Base-by-base conservation (phyloP, 2,888 invertebrate species). In the Lasiommata megera region DNA sequence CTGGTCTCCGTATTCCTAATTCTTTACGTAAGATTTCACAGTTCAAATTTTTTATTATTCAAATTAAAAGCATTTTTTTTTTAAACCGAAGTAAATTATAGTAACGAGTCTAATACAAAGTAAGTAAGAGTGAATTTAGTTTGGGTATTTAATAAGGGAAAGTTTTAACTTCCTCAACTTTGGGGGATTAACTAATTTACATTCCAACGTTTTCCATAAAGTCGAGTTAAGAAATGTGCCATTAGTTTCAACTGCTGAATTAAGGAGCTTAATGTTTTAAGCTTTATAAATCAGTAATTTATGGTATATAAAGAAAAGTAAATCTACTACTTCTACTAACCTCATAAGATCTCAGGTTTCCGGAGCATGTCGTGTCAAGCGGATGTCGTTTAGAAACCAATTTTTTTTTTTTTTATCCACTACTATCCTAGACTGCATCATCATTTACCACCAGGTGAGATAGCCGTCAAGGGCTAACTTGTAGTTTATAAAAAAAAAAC, bases 131-230 rank as follows among this genome's bases (percentile, higher is more conserved):
- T 47, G 47, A 31, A 56, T 48, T 43, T 48, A 47, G 48, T 54
- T 53, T 29, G 28, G 28, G 56, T 43, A 56, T 56, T 60, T 60
- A 60, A 60, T 53, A 53, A 41, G 43, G 36, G 34, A 50, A 60
- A 60, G 56, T 54, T 60, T 54, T 54, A 54, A 60, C 60, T 60
- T 29, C 23, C 56, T 56, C 36, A 61, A 50, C 60, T 65, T 58
- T 41, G 55, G 41, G 50, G 60, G 59, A 61, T 64, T 53, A 63
- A 63, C 60, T 64, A 59, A 66, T 66, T 65, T 66, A 61, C 62
- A 65, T 67, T 67, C 57, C 52, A 54, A 51, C 55, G 51, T 65
- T 62, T 61, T 63, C 61, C 60, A 62, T 59, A 51, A 61, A 63
- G 55, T 61, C 55, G 52, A 55, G 52, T 41, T 60, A 54, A 56